These are phyloP conservation scores for Chaunax sp. DNA, from an alignment of 2,797 vertebrate genomes.

Conservation along the genomic window DNA sequence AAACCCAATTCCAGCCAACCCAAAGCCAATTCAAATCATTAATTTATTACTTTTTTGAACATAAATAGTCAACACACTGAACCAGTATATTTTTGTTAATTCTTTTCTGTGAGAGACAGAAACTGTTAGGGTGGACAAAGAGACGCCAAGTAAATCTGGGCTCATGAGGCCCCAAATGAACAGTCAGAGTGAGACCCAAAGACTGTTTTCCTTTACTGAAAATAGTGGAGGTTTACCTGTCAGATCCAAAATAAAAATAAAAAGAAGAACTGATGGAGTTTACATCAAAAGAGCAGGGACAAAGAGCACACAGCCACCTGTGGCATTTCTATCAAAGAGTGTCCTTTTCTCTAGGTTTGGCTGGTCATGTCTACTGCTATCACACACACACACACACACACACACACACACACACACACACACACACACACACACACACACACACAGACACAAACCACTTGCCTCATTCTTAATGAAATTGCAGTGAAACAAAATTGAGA, in stretches of 20 bases:
- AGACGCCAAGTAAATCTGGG: constrained; percentile 12
- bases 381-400: constrained; percentile 17
- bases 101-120: not conserved
- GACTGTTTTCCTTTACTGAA: constrained; percentile 25
- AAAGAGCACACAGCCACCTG: constrained; percentile 66
- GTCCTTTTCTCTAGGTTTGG: constrained; percentile 64
- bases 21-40: constrained; percentile 67
- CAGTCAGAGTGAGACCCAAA: constrained; percentile 19
- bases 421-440: too few species aligned
- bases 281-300: constrained; percentile 70
- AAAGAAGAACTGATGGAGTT: constrained; percentile 47
- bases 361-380: constrained; percentile 21
- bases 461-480: not conserved
- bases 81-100: constrained; percentile 5
- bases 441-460: too few species aligned
- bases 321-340: constrained; percentile 73
- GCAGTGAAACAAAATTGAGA: too few species aligned
- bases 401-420: constrained; percentile 8
- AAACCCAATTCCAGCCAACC: constrained; percentile 75
- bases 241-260: constrained; percentile 54
- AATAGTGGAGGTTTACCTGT: constrained; percentile 47
- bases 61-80: constrained; percentile 48
- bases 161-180: constrained; percentile 40
- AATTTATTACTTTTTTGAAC: constrained; percentile 70
- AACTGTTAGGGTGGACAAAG: not conserved